These are phyloP conservation scores for Temnopleurus reevesii DNA, from an alignment of 53 echinoderm and acorn worm species.

Conservation along the genomic window DNA sequence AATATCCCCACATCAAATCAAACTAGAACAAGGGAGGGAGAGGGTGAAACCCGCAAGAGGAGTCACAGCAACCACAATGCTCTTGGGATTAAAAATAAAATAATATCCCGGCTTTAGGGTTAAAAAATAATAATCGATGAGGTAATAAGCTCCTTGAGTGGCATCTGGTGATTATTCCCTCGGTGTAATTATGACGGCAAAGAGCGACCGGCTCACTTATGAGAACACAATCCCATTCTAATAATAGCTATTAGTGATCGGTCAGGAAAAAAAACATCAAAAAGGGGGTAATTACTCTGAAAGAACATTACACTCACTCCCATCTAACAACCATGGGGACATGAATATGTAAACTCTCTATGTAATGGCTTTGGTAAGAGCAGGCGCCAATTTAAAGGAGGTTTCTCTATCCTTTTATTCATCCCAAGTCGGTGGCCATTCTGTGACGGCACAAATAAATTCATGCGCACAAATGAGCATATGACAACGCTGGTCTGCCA, in stretches of 20 bases:
- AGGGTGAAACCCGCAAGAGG: neutral
- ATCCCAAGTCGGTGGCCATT: too few species aligned
- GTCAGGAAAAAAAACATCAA: neutral
- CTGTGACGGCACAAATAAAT: neutral
- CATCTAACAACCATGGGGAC: neutral
- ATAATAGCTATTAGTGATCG: neutral
- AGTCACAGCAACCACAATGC: neutral
- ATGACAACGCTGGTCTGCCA: neutral
- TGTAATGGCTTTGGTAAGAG: too few species aligned
- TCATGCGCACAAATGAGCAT: conserved; percentile 20
- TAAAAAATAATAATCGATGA: conserved; percentile 13
- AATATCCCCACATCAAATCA: conserved; percentile 39
- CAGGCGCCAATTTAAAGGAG: neutral
- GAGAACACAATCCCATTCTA: neutral
- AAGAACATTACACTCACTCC: neutral
- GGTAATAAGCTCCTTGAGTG: neutral
- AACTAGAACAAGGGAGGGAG: conserved; percentile 12
- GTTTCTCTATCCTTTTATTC: neutral
- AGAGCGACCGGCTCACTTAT: neutral
- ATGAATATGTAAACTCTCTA: too few species aligned
- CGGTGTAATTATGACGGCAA: neutral
- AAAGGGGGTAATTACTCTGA: conserved; percentile 7
- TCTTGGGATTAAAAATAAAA: conserved; percentile 1
- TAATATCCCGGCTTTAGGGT: conserved; percentile 17
- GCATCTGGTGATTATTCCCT: neutral